phyloP scores from a whole-genome alignment of 2,113 vertebrate genomes.

The Pollimyrus isidori region DNA sequence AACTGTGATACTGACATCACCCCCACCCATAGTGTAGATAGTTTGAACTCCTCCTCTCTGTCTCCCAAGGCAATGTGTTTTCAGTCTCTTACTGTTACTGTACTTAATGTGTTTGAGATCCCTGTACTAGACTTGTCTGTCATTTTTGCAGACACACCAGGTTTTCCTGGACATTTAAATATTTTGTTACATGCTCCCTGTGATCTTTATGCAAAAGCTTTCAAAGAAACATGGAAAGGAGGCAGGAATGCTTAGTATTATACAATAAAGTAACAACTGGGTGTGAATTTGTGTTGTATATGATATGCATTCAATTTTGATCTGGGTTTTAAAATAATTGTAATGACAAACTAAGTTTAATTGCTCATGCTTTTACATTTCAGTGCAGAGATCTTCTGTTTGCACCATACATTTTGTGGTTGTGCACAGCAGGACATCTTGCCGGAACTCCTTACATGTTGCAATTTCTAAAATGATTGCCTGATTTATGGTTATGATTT shows the following conservation, averaged over 20 bases:
- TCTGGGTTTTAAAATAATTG: not conserved
- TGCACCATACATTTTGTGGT: slow-evolving; percentile 87
- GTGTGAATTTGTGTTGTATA: not conserved
- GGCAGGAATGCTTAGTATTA: not conserved
- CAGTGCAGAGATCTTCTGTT: not conserved
- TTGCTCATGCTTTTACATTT: not conserved
- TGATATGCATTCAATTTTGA: not conserved
- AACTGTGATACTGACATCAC: not conserved
- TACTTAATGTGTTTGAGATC: not conserved
- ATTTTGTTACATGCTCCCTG: not conserved
- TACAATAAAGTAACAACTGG: not conserved
- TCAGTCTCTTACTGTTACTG: not conserved
- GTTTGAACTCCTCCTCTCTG: not conserved
- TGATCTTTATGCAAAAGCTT: not conserved
- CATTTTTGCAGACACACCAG: not conserved
- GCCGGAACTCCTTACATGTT: slow-evolving; percentile 84
- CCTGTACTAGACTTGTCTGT: not conserved
- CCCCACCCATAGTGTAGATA: not conserved
- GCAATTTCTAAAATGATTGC: slow-evolving; percentile 86
- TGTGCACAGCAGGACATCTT: slow-evolving; percentile 86
- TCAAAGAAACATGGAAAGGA: not conserved
- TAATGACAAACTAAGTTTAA: not conserved
- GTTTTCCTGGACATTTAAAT: not conserved
- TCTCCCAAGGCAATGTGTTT: not conserved
- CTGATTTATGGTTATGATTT: slow-evolving; percentile 72